Base-by-base conservation (phyloP, 2,888 invertebrate genomes). In the Cyrtodaria siliqua region DNA sequence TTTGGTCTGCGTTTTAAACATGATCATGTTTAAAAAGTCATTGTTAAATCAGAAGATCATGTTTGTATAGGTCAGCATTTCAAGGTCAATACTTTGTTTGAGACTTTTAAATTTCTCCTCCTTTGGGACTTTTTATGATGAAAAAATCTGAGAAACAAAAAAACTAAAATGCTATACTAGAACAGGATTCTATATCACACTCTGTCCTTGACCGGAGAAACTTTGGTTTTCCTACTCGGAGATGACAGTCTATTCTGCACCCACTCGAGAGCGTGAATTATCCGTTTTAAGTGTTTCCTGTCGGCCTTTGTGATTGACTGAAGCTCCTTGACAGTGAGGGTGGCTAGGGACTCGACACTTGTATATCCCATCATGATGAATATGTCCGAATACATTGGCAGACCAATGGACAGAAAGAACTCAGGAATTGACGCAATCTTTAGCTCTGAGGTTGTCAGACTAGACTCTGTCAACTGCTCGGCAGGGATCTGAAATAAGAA, bases 381-480 rank as follows among this genome's bases (percentile, higher is more conserved):
- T 23, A 79, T 72, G 6, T 82, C 78, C 16, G 82, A 83, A 82
- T 93, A 93, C 92, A 92, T 93, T 9, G 93, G 92, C 60, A 93
- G 86, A 33, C 93, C 93, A 40, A 92, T 87, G 33, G 92, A 92
- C 26, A 86, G 86, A 40, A 93, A 89, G 87, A 92, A 92, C 53
- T 89, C 89, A n/a, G 86, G 83, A 9, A 93, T 77, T 29, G 90
- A 90, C 12, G 88, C 84, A 53, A 91, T 91, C 83, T 91, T 91
- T 26, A 91, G 86, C 82, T 92, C 92, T 68, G 89, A 89, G 18
- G 92, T 89, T 29, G 85, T 87, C 8, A 86, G 79, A 68, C 90
- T 90, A 26, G 88, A 86, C 23, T 92, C 91, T 14, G 88, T 88
- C 67, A 92, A 80, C 61, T 89, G 88, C 42, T 92, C 91, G 62